Base-by-base conservation (phyloP, 2,888 invertebrate species). In the Tetanocera ferruginea region DNA sequence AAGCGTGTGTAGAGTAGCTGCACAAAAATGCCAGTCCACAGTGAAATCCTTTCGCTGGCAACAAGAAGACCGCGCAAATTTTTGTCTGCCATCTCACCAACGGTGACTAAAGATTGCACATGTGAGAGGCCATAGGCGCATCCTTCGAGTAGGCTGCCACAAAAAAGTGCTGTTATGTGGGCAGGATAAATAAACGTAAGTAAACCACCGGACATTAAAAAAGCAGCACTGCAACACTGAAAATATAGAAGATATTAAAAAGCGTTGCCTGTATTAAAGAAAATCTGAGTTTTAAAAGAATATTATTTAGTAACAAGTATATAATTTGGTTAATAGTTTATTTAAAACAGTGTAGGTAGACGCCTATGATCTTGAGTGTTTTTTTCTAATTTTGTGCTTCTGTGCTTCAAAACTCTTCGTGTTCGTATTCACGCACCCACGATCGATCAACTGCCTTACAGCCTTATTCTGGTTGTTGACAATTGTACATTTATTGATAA, bases 21-120 rank as follows among this genome's bases (percentile, higher is more conserved):
- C 6, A 87, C 67, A 9, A 84, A 84, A 5, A 89, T 86, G 52
- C 88, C 89, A 51, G 87, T 80, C 89, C 88, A 89, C 3, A 88
- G 77, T 66, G 86, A 88, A 64, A 85, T 79, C 31, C 89, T 85
- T 74, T 89, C 89, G 9, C 85, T 85, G 77, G 87, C 84, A 43
- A 88, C 80, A 49, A 88, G 79, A 76, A 87, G 83, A 9, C 88
- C 88, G 0, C 88, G 86, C 55, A 89, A 84, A 14, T 83, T 80
- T 62, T 85, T 86, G 83, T 84, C 83, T 0, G 87, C 83, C 75
- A 89, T 83, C 77, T 88, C 89, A 3, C 85, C 85, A 2, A 86
- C 88, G 0, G 87, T 86, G 49, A 86, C 83, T 43, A 88, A 82
- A 0, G 88, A 83, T 77, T 88, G 89, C 37, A 89, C 84, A 57